A percentile compares a stretch with the other conserved stretches of the same genome.
phyloP scores from a whole-genome alignment of 2,797 vertebrate species.

The Hoplostethus mediterraneus region DNA sequence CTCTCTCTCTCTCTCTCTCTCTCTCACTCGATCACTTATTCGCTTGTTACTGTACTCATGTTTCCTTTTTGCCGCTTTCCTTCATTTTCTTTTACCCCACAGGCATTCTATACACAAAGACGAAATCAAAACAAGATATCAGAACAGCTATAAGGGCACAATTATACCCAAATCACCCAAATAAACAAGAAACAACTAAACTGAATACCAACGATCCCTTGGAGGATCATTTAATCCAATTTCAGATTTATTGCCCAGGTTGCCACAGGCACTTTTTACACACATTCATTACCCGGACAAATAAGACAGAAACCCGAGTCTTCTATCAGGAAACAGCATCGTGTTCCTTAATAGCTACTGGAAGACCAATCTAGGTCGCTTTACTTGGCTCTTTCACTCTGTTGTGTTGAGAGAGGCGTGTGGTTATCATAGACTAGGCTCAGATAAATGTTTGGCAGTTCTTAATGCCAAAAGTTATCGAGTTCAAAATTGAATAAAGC shows the following conservation, averaged over 20 bases:
- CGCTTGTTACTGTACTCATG: constrained; percentile 9
- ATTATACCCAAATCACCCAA: constrained; percentile 52
- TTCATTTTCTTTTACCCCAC: constrained; percentile 16
- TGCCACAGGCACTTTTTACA: constrained; percentile 49
- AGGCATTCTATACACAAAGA: constrained; percentile 13
- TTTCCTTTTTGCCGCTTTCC: constrained; percentile 34
- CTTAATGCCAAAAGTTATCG: no score
- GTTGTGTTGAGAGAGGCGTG: constrained; percentile 15
- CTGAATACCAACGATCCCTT: constrained; percentile 36
- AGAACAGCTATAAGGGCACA: constrained; percentile 44
- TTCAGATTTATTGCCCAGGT: constrained; percentile 30
- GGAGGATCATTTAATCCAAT: constrained; percentile 56
- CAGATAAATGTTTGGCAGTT: neutral
- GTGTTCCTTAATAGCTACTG: neutral
- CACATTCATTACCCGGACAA: constrained; percentile 34
- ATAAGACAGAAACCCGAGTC: constrained; percentile 1
- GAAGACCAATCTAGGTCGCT: neutral
- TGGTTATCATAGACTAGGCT: constrained; percentile 4
- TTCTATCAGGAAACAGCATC: constrained; percentile 1
- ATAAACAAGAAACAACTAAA: constrained; percentile 30
- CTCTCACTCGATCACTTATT: neutral
- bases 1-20: neutral
- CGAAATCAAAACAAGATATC: constrained; percentile 48
- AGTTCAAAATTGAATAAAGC: no score
- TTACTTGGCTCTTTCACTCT: constrained; percentile 2